Conservation (phyloP, 2,888 invertebrate genomes). For the Neoitamus cyanurus region DNA sequence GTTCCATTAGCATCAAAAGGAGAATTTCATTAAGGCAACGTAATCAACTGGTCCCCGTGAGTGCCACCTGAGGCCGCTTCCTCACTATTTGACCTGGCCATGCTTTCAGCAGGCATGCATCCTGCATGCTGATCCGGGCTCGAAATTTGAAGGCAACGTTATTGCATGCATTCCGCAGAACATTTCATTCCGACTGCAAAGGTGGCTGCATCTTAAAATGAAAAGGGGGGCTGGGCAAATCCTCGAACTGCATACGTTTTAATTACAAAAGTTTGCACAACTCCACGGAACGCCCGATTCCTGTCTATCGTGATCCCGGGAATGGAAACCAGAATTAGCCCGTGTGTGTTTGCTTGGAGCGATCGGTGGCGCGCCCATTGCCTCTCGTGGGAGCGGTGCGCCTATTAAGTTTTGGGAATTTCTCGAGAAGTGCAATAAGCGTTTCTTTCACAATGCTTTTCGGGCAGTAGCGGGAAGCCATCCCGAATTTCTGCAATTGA, state of each 20-base stretch:
- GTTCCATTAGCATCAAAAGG: background rate
- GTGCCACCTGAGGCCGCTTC: background rate
- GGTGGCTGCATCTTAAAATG: background rate
- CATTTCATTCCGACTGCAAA: background rate
- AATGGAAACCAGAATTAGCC: background rate
- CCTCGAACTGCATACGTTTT: background rate
- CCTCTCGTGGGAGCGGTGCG: background rate
- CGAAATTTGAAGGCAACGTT: background rate
- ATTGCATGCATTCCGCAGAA: background rate
- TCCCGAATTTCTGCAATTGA: background rate
- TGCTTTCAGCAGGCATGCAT: background rate
- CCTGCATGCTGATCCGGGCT: background rate
- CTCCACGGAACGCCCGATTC: background rate
- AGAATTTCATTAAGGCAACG: background rate
- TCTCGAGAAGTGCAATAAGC: background rate
- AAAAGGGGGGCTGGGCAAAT: background rate
- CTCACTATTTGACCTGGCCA: background rate
- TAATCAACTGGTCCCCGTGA: background rate
- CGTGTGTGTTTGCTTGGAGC: background rate
- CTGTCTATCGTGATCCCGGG: background rate
- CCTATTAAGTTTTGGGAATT: background rate
- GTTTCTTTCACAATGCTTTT: background rate
- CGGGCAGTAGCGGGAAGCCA: background rate
- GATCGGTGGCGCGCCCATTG: background rate
- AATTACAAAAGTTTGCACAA: background rate